Base-by-base conservation (phyloP, 2,888 invertebrate genomes). In the Octonoba sinensis region DNA sequence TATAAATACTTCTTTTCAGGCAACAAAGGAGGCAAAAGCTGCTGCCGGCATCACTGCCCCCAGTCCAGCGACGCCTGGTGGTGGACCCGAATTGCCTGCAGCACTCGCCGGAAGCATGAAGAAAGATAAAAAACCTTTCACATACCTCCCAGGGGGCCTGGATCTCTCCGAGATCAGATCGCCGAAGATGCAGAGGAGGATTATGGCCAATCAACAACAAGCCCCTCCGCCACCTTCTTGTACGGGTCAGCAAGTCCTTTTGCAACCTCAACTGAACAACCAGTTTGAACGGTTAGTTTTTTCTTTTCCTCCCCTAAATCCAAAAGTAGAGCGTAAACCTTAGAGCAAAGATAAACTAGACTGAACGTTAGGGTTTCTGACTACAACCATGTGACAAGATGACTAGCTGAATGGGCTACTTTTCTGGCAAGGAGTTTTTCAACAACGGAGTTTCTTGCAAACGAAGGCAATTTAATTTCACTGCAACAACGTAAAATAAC, bases 91-190 rank as follows among this genome's bases (percentile, higher is more conserved):
- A 46, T 62, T 86, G 8, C 96, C 96, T 84, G 93, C 94, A 84
- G 95, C 95, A 86, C 94, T 96, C 77, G 95, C 96, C 88, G 95
- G 95, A 89, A 96, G 96, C 47, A 76, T 87, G 84, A 85, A 85
- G 59, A 96, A 96, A 89, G 96, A 96, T 89, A 97, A 96, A 89
- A 96, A 96, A 87, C 96, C 96, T 15, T 97, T 97, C 88, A 96
- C 96, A n/a, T 97, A 97, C 89, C 96, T 96, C 20, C 96, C 96
- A 1, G 96, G 96, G 20, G 96, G 96, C 84, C 91, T 96, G 81
- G 95, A 96, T 89, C 90, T 96, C 70, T 95, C 95, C 13, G 95
- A 96, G 89, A 96, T 96, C 83, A 92, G 93, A 84, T 96, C 95
- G 72, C 96, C 96, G 13, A 92, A 95, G 86, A 96, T 96, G 95